Percentiles rank a stretch among this genome's conserved stretches.
These are phyloP conservation scores for Amphiprion clarkii DNA, from an alignment of 2,797 vertebrate genomes.

Conservation along the genomic window DNA sequence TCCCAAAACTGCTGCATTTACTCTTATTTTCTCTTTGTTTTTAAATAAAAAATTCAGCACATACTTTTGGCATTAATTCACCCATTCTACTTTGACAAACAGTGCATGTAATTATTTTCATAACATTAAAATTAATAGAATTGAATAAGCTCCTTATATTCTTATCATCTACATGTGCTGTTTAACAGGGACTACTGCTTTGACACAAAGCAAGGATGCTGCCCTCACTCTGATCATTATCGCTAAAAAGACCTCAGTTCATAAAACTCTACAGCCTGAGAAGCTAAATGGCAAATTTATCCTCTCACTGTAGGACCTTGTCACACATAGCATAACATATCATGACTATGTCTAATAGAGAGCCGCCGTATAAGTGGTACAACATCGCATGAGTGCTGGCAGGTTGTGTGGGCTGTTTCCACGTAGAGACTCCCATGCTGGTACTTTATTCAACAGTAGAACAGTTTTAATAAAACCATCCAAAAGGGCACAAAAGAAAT, in stretches of 20 bases:
- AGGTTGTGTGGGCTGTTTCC: constrained; percentile 1
- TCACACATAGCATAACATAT: constrained; percentile 11
- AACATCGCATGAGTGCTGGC: not conserved
- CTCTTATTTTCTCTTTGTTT: not conserved
- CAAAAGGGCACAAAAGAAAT: not conserved
- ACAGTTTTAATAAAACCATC: not conserved
- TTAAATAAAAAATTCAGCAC: not conserved
- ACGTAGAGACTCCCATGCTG: not conserved
- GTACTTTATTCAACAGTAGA: constrained; percentile 3
- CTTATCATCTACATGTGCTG: not conserved
- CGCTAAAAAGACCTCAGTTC: not conserved
- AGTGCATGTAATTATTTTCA: not conserved
- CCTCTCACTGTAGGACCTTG: not conserved
- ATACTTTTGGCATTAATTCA: not conserved
- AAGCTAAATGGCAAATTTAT: constrained; percentile 35
- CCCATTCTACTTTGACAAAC: not conserved
- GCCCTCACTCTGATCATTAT: not conserved
- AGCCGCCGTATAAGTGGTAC: constrained; percentile 6
- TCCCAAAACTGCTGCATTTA: not conserved
- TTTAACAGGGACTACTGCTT: not conserved
- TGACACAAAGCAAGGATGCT: not conserved
- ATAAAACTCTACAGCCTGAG: not conserved
- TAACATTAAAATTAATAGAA: not conserved
- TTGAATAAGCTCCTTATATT: not conserved
- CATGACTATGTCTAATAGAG: constrained; percentile 14